Percentiles rank a stretch among this genome's conserved stretches.
phyloP scores from a whole-genome alignment of 2,797 vertebrate genomes.

The Tachyglossus aculeatus region DNA sequence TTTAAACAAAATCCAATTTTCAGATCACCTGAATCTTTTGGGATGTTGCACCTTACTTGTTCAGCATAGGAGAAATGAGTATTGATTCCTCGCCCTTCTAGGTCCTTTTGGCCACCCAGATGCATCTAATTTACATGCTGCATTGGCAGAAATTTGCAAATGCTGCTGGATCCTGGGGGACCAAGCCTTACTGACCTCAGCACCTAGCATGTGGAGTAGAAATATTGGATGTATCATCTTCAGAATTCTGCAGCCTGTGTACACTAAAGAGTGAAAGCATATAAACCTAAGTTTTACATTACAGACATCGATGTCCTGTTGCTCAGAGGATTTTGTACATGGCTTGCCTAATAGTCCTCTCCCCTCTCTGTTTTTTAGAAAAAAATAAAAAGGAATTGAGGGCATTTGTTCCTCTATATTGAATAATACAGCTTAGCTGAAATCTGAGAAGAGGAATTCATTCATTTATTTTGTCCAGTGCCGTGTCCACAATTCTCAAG shows the following conservation, averaged over 20 bases:
- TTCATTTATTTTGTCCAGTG: no score
- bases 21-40: neutral
- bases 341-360: no score
- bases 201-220: neutral
- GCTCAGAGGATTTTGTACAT: conserved; percentile 11
- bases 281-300: neutral
- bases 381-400: no score
- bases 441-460: no score
- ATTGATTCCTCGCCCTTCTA: conserved; percentile 4
- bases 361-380: no score
- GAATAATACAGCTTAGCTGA: no score
- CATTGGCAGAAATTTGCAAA: neutral
- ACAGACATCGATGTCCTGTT: conserved; percentile 2
- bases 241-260: neutral
- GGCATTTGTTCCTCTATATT: no score
- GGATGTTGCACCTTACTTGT: conserved; percentile 24
- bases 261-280: neutral
- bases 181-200: neutral
- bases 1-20: conserved; percentile 6
- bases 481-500: no score
- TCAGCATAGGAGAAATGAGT: conserved; percentile 11
- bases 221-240: neutral
- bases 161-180: neutral
- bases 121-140: neutral
- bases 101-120: neutral